Evolutionary conservation across 1,140 invertebrate species (phyloP).

Genomic region (Drosophila varians): DNA sequence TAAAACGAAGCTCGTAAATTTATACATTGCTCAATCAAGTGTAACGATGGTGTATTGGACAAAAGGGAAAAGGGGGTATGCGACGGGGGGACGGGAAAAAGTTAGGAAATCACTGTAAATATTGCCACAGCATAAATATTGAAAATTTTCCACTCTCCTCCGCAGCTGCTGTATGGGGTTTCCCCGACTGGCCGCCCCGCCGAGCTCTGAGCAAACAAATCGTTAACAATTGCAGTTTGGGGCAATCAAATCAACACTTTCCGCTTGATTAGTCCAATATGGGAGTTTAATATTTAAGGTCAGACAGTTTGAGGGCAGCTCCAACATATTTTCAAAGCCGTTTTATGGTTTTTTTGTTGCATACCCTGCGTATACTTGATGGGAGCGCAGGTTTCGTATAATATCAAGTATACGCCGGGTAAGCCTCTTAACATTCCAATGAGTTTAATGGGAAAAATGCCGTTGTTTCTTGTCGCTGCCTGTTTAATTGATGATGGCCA

Average conservation of each 20-base stretch:
- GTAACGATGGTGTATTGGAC: slow-evolving; percentile 44
- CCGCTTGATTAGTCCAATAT: slow-evolving; percentile 55
- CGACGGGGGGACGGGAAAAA: slow-evolving; percentile 8
- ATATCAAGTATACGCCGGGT: not conserved
- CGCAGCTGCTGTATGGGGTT: slow-evolving; percentile 22
- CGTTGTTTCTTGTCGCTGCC: not conserved
- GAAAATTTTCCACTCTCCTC: slow-evolving; percentile 20
- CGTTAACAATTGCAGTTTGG: slow-evolving; percentile 65
- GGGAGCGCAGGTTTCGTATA: not conserved
- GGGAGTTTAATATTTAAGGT: slow-evolving; percentile 47
- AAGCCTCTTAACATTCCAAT: too few species aligned
- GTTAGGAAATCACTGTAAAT: slow-evolving; percentile 59
- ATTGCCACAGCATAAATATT: slow-evolving; percentile 72
- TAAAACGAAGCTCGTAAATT: slow-evolving; percentile 48
- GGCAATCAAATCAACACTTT: slow-evolving; percentile 64
- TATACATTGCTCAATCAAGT: slow-evolving; percentile 75
- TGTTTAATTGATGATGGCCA: slow-evolving; percentile 27
- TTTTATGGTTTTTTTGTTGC: not conserved
- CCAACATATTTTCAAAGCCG: slow-evolving; percentile 6
- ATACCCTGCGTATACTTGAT: slow-evolving; percentile 26
- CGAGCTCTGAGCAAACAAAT: slow-evolving; percentile 60
- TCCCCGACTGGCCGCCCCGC: not conserved
- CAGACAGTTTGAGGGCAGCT: slow-evolving; percentile 25
- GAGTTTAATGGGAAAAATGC: too few species aligned
- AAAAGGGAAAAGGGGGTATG: slow-evolving; percentile 3